Base-by-base conservation (phyloP, 2,113 vertebrate species). In the Boulengeromyrus knoepffleri region DNA sequence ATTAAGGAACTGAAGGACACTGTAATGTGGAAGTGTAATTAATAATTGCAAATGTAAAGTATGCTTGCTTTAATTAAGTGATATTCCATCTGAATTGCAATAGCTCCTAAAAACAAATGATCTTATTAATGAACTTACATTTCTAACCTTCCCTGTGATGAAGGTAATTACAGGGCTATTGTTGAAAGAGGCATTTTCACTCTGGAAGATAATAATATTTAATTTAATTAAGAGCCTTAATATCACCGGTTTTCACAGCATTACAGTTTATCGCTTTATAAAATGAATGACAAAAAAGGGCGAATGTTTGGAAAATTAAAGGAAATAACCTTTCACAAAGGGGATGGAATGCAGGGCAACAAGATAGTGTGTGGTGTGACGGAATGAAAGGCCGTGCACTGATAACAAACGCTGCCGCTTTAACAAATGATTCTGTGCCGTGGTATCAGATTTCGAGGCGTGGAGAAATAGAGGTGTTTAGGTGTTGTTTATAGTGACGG, bases 201-300 rank as follows among this genome's bases (percentile, higher is more conserved):
- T 90, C 15, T 7, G 84, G 84, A 46, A 92, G 89, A 91, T 92
- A 91, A 91, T 86, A 50, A 21, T 84, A 52, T 90, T 92, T 92
- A 92, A 92, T 92, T 92, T 90, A 88, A 88, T 90, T 89, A 90
- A 90, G 88, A 89, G 90, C 77, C 89, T 92, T 58, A 88, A 90
- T 91, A 90, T 88, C 89, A 90, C 91, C 74, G 84, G 36, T 91
- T 84, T 90, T 90, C 89, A 89, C 83, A 87, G 49, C 58, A 47
- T 52, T 47, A 50, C 21, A 86, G 90, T 92, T 91, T 89, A 91
- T 77, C 27, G 88, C 85, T 83, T 90, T 74, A 89, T 91, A 89
- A 90, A 91, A 90, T 52, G 58, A 52, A 85, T 86, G 83, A 86
- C 77, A 86, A 74, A 90, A 56, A 85, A 89, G 24, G 88, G 58